A percentile compares a stretch with the other conserved stretches of the same genome.
phyloP scores from a whole-genome alignment of 2,113 vertebrate genomes.

The Dipodomys spectabilis region DNA sequence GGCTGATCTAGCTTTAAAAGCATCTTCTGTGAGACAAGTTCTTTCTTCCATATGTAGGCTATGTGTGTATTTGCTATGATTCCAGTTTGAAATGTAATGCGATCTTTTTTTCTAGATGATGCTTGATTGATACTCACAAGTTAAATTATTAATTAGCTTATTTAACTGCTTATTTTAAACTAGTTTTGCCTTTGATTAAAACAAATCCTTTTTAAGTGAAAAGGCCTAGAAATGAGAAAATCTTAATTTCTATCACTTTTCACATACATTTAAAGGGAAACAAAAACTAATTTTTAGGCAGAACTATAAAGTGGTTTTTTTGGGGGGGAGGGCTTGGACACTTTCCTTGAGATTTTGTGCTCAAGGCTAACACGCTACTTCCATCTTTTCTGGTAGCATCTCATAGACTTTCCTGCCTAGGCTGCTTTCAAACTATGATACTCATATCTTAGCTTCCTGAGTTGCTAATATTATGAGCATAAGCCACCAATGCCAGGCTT shows the following conservation, averaged over 20 bases:
- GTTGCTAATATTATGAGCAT: no score
- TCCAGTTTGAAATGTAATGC: background rate
- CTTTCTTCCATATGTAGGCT: background rate
- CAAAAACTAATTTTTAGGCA: background rate
- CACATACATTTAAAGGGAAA: background rate
- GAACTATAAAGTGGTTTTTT: background rate
- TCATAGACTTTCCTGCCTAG: no score
- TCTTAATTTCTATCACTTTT: background rate
- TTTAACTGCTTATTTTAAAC: background rate
- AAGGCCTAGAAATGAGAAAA: background rate
- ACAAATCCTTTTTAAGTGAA: background rate
- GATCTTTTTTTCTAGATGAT: background rate
- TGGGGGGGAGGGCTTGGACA: no score
- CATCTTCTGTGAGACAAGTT: background rate
- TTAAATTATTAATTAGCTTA: constrained; percentile 12
- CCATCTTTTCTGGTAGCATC: no score
- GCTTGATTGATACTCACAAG: background rate
- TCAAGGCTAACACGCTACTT: no score
- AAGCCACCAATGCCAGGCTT: no score
- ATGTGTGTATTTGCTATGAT: background rate
- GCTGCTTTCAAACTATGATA: no score
- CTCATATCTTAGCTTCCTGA: no score
- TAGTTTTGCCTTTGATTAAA: background rate
- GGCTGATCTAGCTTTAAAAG: background rate
- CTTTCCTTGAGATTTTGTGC: no score